phyloP scores from a whole-genome alignment of 2,888 invertebrate species.

The Microchrysa polita region DNA sequence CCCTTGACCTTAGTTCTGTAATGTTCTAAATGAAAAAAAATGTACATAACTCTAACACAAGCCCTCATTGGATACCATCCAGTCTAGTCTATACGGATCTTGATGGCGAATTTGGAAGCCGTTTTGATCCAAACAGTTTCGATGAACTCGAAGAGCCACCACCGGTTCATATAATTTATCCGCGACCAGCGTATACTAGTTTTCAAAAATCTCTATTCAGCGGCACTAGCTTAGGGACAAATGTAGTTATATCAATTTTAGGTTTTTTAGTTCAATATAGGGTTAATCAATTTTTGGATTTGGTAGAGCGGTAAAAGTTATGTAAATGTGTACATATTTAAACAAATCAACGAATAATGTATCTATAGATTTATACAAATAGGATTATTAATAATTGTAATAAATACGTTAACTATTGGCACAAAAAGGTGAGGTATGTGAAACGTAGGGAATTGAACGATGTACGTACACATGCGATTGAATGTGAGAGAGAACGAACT shows the following conservation, averaged over 20 bases:
- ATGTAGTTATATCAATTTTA: slow-evolving; percentile 24
- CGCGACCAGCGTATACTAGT: slow-evolving; percentile 66
- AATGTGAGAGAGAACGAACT: neutral
- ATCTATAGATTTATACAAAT: no score
- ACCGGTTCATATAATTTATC: slow-evolving; percentile 76
- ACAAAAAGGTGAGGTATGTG: neutral
- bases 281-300: neutral
- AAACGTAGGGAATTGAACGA: neutral
- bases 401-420: no score
- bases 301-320: slow-evolving; percentile 12
- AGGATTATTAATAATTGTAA: no score
- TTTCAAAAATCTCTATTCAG: slow-evolving; percentile 42
- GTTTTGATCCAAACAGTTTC: slow-evolving; percentile 67
- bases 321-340: neutral
- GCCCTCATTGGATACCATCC: slow-evolving; percentile 72
- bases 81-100: slow-evolving; percentile 71
- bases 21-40: neutral
- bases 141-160: slow-evolving; percentile 75
- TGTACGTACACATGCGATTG: neutral
- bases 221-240: slow-evolving; percentile 6
- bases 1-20: no score
- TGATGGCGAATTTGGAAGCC: slow-evolving; percentile 59
- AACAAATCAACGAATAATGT: no score
- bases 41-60: neutral
- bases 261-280: slow-evolving; percentile 12